A percentile compares a stretch with the other conserved stretches of the same genome.
Conservation (phyloP, 2,797 vertebrate species). For the Balearica regulorum region DNA sequence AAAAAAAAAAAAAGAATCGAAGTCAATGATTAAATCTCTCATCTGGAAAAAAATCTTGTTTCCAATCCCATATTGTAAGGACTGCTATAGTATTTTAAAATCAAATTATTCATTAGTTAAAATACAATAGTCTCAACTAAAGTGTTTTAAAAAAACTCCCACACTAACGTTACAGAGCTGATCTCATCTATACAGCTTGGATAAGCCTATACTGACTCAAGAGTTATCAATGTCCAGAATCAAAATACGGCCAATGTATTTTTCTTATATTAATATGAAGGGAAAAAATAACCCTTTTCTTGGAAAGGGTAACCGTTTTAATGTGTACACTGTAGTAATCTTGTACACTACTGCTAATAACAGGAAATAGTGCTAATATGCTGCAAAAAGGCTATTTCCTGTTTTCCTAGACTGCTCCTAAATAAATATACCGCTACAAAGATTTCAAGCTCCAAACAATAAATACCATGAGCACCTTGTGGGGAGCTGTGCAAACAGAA, state of each 20-base stretch:
- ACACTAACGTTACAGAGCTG: not conserved
- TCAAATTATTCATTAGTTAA: not conserved
- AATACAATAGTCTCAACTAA: not conserved
- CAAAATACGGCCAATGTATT: not conserved
- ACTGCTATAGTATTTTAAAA: not conserved
- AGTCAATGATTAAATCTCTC: not conserved
- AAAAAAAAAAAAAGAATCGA: not conserved
- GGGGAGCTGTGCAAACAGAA: not conserved
- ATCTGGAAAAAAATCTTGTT: not conserved
- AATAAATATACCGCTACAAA: not conserved
- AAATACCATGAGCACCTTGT: not conserved
- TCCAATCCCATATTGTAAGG: not conserved
- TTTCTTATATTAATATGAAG: not conserved
- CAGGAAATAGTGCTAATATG: not conserved
- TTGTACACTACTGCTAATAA: not conserved
- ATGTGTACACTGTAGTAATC: not conserved
- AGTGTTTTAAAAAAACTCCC: too few species aligned
- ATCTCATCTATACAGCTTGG: not conserved
- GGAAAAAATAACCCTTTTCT: not conserved
- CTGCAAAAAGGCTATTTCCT: not conserved
- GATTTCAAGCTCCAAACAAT: not conserved
- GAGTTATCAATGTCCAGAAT: not conserved
- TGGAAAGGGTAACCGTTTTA: not conserved
- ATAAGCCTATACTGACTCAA: not conserved
- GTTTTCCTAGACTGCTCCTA: not conserved